Evolutionary conservation across 1,140 invertebrate genomes (phyloP).

Genomic region (Scaptomyza hsui): DNA sequence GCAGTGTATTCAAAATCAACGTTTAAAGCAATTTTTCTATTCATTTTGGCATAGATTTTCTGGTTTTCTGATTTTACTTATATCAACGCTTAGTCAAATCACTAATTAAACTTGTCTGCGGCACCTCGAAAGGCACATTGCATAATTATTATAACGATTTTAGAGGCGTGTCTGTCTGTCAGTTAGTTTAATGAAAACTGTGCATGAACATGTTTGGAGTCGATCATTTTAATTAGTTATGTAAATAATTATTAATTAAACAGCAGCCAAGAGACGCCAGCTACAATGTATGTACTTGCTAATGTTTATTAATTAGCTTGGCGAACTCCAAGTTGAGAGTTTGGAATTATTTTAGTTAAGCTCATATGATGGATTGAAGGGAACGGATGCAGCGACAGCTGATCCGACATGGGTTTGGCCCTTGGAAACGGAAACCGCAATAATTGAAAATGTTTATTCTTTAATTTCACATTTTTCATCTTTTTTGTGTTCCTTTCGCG

Average conservation of each 20-base stretch:
- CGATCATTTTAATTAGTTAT: constrained; percentile 74
- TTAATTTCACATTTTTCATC: not conserved
- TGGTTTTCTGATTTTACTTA: constrained; percentile 52
- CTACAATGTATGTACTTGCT: constrained; percentile 18
- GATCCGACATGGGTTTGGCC: constrained; percentile 35
- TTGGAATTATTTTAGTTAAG: not conserved
- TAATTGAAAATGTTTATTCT: constrained; percentile 17
- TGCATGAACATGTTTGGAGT: constrained; percentile 67
- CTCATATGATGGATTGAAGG: not conserved
- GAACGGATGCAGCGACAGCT: constrained; percentile 33
- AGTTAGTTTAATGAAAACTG: constrained; percentile 61
- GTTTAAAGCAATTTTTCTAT: not conserved
- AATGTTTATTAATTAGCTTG: constrained; percentile 68
- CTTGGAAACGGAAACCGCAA: constrained; percentile 64
- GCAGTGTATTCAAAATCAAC: constrained; percentile 6
- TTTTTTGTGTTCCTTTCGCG: constrained; percentile 13
- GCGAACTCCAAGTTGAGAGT: not conserved
- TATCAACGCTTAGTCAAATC: constrained; percentile 45
- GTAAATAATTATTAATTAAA: constrained; percentile 76
- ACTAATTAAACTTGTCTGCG: constrained; percentile 57
- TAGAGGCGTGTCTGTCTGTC: constrained; percentile 2
- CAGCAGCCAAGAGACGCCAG: constrained; percentile 35
- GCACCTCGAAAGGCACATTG: constrained; percentile 10
- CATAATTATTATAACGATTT: constrained; percentile 36
- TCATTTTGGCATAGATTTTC: constrained; percentile 31